Conservation (phyloP, 2,797 vertebrate genomes). For the Chloroceryle inda region DNA sequence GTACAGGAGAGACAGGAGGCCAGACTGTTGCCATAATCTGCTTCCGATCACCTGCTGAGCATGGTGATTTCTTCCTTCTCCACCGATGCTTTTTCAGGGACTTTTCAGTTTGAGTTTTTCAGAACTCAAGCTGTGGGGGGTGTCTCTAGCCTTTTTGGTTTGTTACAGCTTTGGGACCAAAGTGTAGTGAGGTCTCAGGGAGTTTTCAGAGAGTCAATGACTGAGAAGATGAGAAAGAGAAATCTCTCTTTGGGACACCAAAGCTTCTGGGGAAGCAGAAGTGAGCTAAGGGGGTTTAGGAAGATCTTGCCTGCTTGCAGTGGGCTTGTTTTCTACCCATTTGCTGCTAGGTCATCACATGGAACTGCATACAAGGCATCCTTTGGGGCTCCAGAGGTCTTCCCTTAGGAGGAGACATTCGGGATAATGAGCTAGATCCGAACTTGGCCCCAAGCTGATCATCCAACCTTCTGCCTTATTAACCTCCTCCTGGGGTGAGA, state of each 20-base stretch:
- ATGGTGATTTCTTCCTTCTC: not conserved
- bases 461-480: not conserved
- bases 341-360: not conserved
- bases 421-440: not conserved
- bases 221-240: not conserved
- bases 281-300: not conserved
- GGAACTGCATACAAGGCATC: not conserved
- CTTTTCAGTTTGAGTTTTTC: not conserved
- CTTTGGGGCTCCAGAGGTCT: not conserved
- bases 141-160: not conserved
- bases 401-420: fast-evolving
- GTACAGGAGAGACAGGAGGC: not conserved
- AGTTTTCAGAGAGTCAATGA: not conserved
- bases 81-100: not conserved
- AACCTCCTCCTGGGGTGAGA: not conserved
- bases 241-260: not conserved
- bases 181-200: not conserved
- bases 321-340: not conserved
- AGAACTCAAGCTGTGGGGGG: not conserved
- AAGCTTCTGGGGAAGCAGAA: not conserved
- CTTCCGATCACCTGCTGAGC: not conserved
- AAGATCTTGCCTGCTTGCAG: not conserved
- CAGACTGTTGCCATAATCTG: not conserved
- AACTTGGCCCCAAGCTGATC: not conserved
- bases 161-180: not conserved